A percentile compares a stretch with the other conserved stretches of the same genome.
phyloP scores from a whole-genome alignment of 2,113 vertebrate genomes.

The Heptranchias perlo region DNA sequence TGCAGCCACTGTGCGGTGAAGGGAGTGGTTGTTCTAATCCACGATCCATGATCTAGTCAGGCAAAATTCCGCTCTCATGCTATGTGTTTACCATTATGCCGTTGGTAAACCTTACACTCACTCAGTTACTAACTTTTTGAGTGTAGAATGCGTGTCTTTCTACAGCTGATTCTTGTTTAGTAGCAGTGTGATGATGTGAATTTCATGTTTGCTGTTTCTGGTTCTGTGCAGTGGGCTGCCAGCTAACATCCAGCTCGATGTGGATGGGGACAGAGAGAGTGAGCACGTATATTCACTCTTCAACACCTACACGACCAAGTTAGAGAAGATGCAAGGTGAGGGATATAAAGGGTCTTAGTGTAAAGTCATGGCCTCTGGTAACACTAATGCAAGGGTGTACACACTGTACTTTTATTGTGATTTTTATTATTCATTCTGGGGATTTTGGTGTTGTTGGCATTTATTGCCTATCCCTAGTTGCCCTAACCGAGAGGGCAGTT shows the following conservation, averaged over 20 bases:
- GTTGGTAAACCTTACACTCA: background rate
- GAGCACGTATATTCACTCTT: constrained; percentile 94
- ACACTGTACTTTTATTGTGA: too few relatives aligned
- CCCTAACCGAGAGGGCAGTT: background rate
- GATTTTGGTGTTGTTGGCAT: background rate
- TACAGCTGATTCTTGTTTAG: background rate
- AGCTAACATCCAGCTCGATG: constrained; percentile 93
- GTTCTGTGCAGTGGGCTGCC: constrained; percentile 73
- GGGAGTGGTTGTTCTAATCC: background rate
- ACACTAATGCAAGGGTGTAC: background rate
- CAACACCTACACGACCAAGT: constrained; percentile 80
- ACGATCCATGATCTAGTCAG: too few relatives aligned
- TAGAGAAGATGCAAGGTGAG: constrained; percentile 96
- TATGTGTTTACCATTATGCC: background rate
- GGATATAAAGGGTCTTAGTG: background rate
- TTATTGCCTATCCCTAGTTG: background rate
- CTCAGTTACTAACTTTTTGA: background rate
- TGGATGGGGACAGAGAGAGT: constrained; percentile 91
- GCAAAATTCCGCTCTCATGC: too few relatives aligned
- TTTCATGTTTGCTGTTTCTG: background rate
- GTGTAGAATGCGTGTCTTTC: background rate
- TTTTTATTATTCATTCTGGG: background rate
- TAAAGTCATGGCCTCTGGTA: background rate
- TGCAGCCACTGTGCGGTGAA: background rate
- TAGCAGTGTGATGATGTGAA: background rate